phyloP scores from a whole-genome alignment of 1,140 invertebrate genomes.

The Paracyclopina nana region DNA sequence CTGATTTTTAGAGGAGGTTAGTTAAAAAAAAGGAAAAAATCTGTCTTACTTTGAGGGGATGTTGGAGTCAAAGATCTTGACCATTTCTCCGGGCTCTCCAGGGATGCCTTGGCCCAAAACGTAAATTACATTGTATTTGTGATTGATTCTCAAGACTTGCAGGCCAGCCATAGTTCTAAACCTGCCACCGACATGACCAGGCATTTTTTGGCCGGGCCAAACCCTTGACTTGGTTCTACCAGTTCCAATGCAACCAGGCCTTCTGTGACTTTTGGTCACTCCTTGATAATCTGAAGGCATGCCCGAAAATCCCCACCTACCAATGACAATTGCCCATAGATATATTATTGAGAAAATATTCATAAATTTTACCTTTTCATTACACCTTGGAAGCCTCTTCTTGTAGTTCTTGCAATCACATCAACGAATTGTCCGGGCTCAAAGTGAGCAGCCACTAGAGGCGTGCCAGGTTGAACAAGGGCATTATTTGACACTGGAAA shows the following conservation, averaged over 20 bases:
- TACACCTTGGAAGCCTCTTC: constrained; percentile 94
- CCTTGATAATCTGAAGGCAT: constrained; percentile 67
- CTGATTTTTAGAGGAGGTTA: too few species aligned
- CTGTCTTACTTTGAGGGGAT: not conserved
- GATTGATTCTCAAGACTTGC: constrained; percentile 68
- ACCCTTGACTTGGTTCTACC: constrained; percentile 62
- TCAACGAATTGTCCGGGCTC: constrained; percentile 76
- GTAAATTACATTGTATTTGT: constrained; percentile 79
- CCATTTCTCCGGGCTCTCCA: constrained; percentile 54
- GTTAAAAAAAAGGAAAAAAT: too few species aligned
- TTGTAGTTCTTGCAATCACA: constrained; percentile 45
- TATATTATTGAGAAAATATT: too few species aligned
- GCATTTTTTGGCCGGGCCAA: constrained; percentile 88
- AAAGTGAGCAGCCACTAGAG: constrained; percentile 70
- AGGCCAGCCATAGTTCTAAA: constrained; percentile 15
- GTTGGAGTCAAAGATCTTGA: constrained; percentile 48
- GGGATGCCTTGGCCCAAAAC: constrained; percentile 56
- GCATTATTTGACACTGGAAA: constrained; percentile 73
- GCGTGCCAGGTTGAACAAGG: constrained; percentile 66
- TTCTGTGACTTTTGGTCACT: constrained; percentile 79
- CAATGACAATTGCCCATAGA: too few species aligned
- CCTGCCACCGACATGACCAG: constrained; percentile 80
- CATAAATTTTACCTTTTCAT: constrained; percentile 69
- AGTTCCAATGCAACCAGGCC: constrained; percentile 69
- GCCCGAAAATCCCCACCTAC: constrained; percentile 81